These are phyloP conservation scores for Zoanthus solanderi DNA, from an alignment of 92 coral and sea anemone genomes.

Conservation along the genomic window DNA sequence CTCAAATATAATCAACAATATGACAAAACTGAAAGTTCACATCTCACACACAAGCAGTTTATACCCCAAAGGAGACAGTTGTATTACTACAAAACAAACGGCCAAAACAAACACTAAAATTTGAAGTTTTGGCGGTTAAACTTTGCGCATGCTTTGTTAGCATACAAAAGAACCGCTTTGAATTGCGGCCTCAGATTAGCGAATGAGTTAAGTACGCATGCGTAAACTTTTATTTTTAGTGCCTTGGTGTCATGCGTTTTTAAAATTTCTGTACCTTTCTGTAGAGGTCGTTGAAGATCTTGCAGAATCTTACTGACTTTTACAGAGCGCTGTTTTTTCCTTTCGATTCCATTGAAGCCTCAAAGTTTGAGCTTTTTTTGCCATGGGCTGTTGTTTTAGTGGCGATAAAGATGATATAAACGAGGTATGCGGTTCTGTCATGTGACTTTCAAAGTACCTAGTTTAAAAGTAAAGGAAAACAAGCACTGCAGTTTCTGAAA, in stretches of 20 bases:
- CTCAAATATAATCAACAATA: neutral
- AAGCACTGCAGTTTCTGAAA: neutral
- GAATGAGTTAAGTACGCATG: neutral
- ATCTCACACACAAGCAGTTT: neutral
- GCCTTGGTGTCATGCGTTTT: neutral
- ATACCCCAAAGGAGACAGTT: no score
- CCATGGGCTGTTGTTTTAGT: slow-evolving; percentile 98
- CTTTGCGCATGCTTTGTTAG: slow-evolving; percentile 10
- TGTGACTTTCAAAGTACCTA: neutral
- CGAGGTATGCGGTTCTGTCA: slow-evolving; percentile 70
- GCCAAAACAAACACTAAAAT: neutral
- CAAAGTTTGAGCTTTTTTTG: neutral
- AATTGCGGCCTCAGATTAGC: slow-evolving; percentile 7
- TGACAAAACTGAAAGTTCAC: neutral
- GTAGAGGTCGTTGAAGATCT: neutral
- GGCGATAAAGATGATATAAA: slow-evolving; percentile 70
- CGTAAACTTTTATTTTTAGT: neutral
- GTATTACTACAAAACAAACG: neutral
- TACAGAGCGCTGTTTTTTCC: neutral
- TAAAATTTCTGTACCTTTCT: neutral
- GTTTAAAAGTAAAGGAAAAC: neutral
- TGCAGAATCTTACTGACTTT: neutral
- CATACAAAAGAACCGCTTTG: neutral
- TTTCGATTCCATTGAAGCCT: neutral
- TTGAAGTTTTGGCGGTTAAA: slow-evolving; percentile 52